Evolutionary conservation across 2,888 invertebrate genomes (phyloP), one percentile per base, ranked within the genome.

Genomic region (Cheilosia soror): DNA sequence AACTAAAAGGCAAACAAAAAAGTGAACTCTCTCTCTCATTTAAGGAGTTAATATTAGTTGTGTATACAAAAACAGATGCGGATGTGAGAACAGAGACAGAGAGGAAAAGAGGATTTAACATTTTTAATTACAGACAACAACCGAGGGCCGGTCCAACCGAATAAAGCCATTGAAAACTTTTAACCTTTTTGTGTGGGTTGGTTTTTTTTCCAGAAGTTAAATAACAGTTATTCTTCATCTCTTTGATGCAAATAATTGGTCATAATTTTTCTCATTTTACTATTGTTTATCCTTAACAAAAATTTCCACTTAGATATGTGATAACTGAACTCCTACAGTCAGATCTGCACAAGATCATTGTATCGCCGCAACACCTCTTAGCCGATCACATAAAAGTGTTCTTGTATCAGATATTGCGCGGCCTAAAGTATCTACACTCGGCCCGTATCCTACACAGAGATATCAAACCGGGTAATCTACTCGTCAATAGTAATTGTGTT

Each of bases 321-420:
- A 98, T 99, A 93, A 99, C 99, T 89, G 99, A 99, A 94, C 95
- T 99, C 90, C 96, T 99, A 93, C 99, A 99, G 94, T 99, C 98
- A 93, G 99, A 99, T 95, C 95, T 99, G 90, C 99, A 99, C 94
- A 99, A 99, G 95, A 99, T 99, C 93, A 99, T 99, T 93, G 99
- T 99, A 90, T 99, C 99, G 89, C 98, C 99, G 88, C 99, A 99
- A 93, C 98, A 98, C 91, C 96, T 99, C 89, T 98, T 99, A 90
- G 96, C 98, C 89, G 99, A 99, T 94, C 99, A 99, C 95, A 98
- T 99, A 94, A 99, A 99, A 96, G 99, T 99, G 93, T 99, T 99
- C 95, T 97, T 99, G 90, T 99, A 99, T 94, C 99, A 99, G 94
- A 99, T 99, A 93, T 95, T 99, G 90, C 95, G 99, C 95, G 99